Percentiles rank a stretch among this genome's conserved stretches.
Evolutionary conservation across 2,888 invertebrate genomes (phyloP).

Genomic region (Dryomyza anilis): DNA sequence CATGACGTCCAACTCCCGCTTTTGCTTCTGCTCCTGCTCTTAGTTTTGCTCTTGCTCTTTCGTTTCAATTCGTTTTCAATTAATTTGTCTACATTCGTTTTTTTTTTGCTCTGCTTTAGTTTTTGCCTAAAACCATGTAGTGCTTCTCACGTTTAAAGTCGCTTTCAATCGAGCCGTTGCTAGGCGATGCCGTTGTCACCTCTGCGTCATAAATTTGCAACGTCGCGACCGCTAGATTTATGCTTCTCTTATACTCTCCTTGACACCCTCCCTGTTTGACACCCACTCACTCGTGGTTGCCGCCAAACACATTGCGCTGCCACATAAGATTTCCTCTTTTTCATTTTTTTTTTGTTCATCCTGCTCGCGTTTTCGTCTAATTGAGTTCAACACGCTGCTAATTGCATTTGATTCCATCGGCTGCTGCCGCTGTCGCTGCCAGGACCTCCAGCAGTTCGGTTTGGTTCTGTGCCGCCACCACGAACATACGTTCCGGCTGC

Average conservation of each 20-base stretch:
- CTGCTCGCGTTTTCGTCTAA: constrained; percentile 40
- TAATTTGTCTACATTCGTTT: constrained; percentile 18
- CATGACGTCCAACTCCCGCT: constrained; percentile 29
- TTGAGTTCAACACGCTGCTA: constrained; percentile 58
- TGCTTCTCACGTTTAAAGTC: background rate
- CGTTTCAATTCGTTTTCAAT: constrained; percentile 14
- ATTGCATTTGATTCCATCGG: constrained; percentile 55
- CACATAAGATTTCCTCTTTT: constrained; percentile 25
- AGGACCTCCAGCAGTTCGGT: background rate
- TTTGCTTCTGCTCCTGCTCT: background rate
- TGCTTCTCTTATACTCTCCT: background rate
- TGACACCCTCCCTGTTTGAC: background rate
- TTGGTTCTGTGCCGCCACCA: background rate
- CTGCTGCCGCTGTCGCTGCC: background rate
- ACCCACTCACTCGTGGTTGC: constrained; percentile 5
- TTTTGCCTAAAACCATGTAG: constrained; percentile 14
- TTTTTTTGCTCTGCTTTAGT: background rate
- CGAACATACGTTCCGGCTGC: background rate
- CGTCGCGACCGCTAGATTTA: constrained; percentile 13
- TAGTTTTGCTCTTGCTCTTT: background rate
- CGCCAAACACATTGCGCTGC: constrained; percentile 15
- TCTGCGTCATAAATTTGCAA: constrained; percentile 17
- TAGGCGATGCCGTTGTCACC: constrained; percentile 3
- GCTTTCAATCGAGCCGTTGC: background rate
- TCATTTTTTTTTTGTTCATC: too few relatives aligned